These are phyloP conservation scores for Drosophila sordidula DNA, from an alignment of 2,888 invertebrate genomes.

Conservation along the genomic window DNA sequence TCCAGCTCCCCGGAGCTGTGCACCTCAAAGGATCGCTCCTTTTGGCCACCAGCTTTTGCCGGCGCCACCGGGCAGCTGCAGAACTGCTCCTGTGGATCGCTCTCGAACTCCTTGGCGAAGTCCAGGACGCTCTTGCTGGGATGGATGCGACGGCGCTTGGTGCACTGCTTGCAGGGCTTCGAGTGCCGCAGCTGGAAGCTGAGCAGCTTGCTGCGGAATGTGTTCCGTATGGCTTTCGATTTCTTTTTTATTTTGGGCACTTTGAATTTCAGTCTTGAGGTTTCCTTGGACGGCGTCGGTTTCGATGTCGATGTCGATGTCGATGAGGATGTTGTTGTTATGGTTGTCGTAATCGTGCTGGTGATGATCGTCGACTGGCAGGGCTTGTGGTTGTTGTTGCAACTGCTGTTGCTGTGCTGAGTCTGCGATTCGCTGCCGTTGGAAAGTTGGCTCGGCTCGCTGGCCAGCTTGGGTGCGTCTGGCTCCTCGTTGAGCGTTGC, in stretches of 20 bases:
- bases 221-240: conserved; percentile 83
- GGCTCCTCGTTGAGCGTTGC: conserved; percentile 56
- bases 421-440: conserved; percentile 54
- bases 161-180: conserved; percentile 83
- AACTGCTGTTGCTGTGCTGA: conserved; percentile 38
- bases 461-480: conserved; percentile 42
- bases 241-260: conserved; percentile 84
- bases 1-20: conserved; percentile 60
- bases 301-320: conserved; percentile 28
- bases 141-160: conserved; percentile 83
- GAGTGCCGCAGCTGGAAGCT: conserved; percentile 80
- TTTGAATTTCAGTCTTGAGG: conserved; percentile 81
- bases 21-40: conserved; percentile 55
- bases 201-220: conserved; percentile 83
- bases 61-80: conserved; percentile 74
- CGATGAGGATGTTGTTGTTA: conserved; percentile 50
- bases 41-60: conserved; percentile 38
- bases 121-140: conserved; percentile 84
- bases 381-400: conserved; percentile 39
- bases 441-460: conserved; percentile 25
- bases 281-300: conserved; percentile 79
- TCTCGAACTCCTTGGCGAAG: conserved; percentile 82
- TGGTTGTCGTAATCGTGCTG: conserved; percentile 53
- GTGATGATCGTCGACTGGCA: conserved; percentile 51
- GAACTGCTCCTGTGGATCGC: conserved; percentile 69